Conservation (phyloP, 1,140 invertebrate species). For the Rhagoletis zephyria region DNA sequence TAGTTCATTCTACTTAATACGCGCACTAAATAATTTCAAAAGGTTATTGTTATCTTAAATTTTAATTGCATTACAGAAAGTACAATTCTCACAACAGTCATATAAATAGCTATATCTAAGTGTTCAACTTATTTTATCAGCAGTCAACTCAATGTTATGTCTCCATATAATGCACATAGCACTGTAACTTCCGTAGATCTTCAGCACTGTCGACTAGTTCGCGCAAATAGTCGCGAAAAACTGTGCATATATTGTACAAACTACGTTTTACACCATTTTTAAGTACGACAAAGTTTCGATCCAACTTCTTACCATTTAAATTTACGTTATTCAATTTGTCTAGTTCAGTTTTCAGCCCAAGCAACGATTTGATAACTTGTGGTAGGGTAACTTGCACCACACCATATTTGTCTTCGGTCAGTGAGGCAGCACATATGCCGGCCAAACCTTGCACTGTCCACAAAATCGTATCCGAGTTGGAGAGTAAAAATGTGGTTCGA, state of each 20-base stretch:
- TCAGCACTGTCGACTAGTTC: conserved; percentile 78
- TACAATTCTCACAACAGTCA: not conserved
- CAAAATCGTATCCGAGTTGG: conserved; percentile 80
- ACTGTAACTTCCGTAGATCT: conserved; percentile 74
- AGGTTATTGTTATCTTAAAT: not conserved
- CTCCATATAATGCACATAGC: conserved; percentile 75
- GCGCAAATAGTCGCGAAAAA: conserved; percentile 80
- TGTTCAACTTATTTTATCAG: not conserved
- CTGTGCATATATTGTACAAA: conserved; percentile 82
- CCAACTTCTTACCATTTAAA: conserved; percentile 76
- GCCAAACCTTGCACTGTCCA: conserved; percentile 83
- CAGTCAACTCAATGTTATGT: conserved; percentile 31
- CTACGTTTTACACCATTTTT: conserved; percentile 80
- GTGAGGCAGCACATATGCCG: conserved; percentile 78
- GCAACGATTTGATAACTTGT: conserved; percentile 78
- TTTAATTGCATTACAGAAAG: not conserved
- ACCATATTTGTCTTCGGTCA: conserved; percentile 84
- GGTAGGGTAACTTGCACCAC: conserved; percentile 85
- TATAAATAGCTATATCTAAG: not conserved
- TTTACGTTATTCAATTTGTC: conserved; percentile 82
- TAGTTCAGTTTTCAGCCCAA: conserved; percentile 80
- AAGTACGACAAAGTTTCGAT: conserved; percentile 77
- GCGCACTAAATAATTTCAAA: not conserved
- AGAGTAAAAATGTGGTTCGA: conserved; percentile 78
- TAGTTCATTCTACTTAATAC: not conserved